Evolutionary conservation across 2,797 vertebrate species (phyloP), one percentile per base, ranked within the genome.

Genomic region (Micromesistius poutassou): DNA sequence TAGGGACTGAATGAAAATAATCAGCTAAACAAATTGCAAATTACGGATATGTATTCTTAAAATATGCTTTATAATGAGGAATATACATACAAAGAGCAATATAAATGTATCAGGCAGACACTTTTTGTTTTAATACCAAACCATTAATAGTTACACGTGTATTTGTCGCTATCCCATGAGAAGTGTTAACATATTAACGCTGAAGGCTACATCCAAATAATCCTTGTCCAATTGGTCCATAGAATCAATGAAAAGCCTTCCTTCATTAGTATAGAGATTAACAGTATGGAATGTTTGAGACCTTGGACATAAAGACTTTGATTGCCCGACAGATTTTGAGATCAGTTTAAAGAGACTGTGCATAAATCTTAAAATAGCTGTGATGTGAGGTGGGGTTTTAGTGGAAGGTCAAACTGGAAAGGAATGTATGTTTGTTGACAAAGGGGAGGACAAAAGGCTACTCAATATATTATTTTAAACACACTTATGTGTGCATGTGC

Each of bases 281-380:
- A 16, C 12, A 22, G 83, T 85, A 87, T 82, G 87, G 85, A 90
- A 92, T 91, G 85, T 85, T 80, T 82, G 82, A 35, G 76, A 76
- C 81, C 79, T 82, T 72, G 28, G 76, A 76, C 76, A 76, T 33
- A 40, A 30, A 55, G n/a, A 70, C 30, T 31, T 1, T 14, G 55
- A 62, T 62, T 62, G 50, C 50, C 4, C 50, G 6, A 62, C 50
- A 62, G 19, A n/a, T 62, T 68, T 68, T 28, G 46, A 62, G 22
- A 6, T 5, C 46, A 16, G 42, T 46, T 50, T 50, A 50, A 62
- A 22, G 25, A 28, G 62, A 68, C 62, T 68, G n/a, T 66, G 3
- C 22, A 22, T 28, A 28, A 68, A 28, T 68, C n/a, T 28, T 55
- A 55, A 55, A 55, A 55, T 62, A 12, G 62, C 62, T 28, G 25